phyloP scores from a whole-genome alignment of 2,797 vertebrate genomes.

The Phalloptychus januarius region DNA sequence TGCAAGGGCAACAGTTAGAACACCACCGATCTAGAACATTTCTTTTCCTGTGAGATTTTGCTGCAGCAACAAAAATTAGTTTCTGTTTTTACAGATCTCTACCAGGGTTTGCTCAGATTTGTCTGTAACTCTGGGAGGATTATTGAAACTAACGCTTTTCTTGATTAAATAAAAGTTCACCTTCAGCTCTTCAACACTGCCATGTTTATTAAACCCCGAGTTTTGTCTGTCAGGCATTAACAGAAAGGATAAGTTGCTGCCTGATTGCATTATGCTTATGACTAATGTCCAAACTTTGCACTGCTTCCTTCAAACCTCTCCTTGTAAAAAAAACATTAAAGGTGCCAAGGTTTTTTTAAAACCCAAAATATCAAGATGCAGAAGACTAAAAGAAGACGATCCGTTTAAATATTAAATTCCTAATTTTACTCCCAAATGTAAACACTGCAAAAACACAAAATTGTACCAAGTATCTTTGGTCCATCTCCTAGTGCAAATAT shows the following conservation, averaged over 20 bases:
- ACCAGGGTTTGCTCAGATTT: background rate
- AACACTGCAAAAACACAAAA: no score
- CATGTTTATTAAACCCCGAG: background rate
- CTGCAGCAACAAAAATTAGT: background rate
- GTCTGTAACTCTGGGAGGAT: background rate
- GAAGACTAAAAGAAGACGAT: background rate
- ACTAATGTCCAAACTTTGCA: background rate
- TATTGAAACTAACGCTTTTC: background rate
- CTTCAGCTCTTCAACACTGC: background rate
- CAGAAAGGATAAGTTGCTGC: background rate
- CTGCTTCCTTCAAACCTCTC: background rate
- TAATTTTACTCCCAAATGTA: no score
- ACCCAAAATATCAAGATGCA: background rate
- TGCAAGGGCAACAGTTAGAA: no score
- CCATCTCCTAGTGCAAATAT: no score
- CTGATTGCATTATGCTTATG: background rate
- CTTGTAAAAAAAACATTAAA: background rate
- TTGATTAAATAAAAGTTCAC: background rate
- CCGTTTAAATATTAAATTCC: no score
- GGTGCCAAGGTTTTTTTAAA: constrained; percentile 1
- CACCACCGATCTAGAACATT: no score
- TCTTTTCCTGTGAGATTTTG: background rate
- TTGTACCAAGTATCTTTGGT: no score
- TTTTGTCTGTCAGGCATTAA: background rate
- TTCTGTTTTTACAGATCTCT: background rate